Conservation (phyloP, 2,888 invertebrate species). For the Icerya purchasi region DNA sequence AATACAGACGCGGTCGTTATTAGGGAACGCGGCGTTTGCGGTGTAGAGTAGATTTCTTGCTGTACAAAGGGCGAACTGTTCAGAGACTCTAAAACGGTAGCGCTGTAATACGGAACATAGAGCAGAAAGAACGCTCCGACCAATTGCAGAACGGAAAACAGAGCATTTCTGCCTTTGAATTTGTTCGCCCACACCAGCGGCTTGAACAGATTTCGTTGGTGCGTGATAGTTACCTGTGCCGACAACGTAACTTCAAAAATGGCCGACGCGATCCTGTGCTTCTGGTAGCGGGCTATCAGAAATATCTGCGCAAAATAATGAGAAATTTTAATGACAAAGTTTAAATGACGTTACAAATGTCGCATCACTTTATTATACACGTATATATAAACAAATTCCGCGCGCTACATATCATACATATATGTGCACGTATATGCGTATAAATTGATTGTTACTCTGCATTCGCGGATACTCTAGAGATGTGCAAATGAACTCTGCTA, state of each 20-base stretch:
- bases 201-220: constrained; percentile 51
- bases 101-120: constrained; percentile 50
- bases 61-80: constrained; percentile 7
- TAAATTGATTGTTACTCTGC: too few relatives aligned
- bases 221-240: constrained; percentile 63
- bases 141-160: constrained; percentile 47
- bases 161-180: constrained; percentile 34
- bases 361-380: too few relatives aligned
- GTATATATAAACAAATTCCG: too few relatives aligned
- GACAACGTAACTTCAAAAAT: constrained; percentile 66
- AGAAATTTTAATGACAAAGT: too few relatives aligned
- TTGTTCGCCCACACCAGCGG: constrained; percentile 23
- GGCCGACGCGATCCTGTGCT: constrained; percentile 62
- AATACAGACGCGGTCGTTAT: constrained; percentile 34
- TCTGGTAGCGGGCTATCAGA: constrained; percentile 41
- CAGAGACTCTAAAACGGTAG: constrained; percentile 12
- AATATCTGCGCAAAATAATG: too few relatives aligned
- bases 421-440: too few relatives aligned
- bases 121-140: constrained; percentile 46
- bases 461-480: too few relatives aligned
- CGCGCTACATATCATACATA: too few relatives aligned
- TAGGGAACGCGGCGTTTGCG: constrained; percentile 32
- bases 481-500: too few relatives aligned
- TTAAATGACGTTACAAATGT: too few relatives aligned
- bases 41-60: constrained; percentile 12